Conservation (phyloP, 2,888 invertebrate species). For the Eurytoma adleriae region DNA sequence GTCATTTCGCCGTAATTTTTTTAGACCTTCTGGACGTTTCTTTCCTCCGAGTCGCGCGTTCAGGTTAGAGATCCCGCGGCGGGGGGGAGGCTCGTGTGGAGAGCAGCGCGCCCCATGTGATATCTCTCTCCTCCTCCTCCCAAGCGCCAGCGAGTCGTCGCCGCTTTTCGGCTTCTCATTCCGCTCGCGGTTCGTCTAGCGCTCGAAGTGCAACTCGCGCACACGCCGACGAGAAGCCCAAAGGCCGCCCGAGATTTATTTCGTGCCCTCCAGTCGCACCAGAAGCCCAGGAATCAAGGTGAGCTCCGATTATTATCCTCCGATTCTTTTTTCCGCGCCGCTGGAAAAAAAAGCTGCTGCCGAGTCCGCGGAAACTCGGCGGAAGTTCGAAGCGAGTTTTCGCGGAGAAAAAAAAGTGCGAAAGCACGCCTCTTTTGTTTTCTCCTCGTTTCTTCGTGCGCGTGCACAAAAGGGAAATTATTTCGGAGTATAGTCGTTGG, state of each 20-base stretch:
- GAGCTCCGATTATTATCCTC: background rate
- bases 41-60: background rate
- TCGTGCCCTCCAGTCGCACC: slow-evolving; percentile 64
- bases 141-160: slow-evolving; percentile 9
- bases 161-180: slow-evolving; percentile 57
- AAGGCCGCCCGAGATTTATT: slow-evolving; percentile 58
- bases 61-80: background rate
- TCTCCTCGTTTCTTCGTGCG: too few species aligned
- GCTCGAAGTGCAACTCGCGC: slow-evolving; percentile 21
- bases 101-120: slow-evolving; percentile 30
- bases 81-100: background rate
- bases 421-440: too few species aligned
- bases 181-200: slow-evolving; percentile 44
- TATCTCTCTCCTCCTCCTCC: slow-evolving; percentile 20
- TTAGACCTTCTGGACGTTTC: slow-evolving; percentile 44
- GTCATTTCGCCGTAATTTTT: background rate
- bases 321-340: too few species aligned
- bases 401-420: too few species aligned
- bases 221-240: slow-evolving; percentile 49
- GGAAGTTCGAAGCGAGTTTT: background rate
- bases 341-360: too few species aligned
- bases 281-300: slow-evolving; percentile 43
- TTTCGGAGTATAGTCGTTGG: background rate
- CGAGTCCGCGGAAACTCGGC: background rate
- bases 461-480: background rate